Conservation (phyloP, 2,888 invertebrate genomes). For the Frankliniella fusca region DNA sequence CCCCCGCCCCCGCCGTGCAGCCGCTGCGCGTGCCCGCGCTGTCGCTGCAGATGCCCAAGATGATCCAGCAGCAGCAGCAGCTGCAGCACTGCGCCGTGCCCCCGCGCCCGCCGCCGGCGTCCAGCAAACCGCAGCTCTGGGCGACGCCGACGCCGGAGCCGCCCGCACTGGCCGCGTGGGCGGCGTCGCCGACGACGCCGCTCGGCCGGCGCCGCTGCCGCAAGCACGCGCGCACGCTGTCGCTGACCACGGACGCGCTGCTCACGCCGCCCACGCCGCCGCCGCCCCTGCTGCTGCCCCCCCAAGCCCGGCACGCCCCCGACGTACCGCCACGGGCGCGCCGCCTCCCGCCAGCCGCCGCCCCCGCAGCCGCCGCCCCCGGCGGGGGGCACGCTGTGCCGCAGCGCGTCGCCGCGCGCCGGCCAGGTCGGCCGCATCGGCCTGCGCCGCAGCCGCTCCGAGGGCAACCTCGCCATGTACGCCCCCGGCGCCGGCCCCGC, state of each 20-base stretch:
- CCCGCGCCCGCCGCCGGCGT: not conserved
- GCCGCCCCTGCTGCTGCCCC: constrained; percentile 14
- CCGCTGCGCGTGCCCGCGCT: constrained; percentile 11
- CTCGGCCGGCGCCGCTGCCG: constrained; percentile 54
- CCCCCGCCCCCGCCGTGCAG: not conserved
- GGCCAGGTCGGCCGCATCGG: constrained; percentile 6
- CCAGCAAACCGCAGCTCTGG: not conserved
- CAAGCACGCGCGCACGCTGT: constrained; percentile 14
- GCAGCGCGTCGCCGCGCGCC: constrained; percentile 3
- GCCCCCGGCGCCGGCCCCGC: constrained; percentile 45
- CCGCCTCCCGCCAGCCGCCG: not conserved
- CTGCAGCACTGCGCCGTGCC: not conserved
- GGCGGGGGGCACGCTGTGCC: not conserved
- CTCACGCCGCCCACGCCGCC: constrained; percentile 14
- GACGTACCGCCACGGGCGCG: not conserved
- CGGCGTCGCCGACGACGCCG: constrained; percentile 43
- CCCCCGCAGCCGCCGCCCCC: not conserved
- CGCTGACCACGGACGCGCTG: not conserved
- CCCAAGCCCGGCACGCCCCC: constrained; percentile 18
- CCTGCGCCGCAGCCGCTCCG: constrained; percentile 51
- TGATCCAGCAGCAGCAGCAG: not conserved
- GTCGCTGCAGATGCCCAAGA: constrained; percentile 12
- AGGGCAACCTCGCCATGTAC: constrained; percentile 57
- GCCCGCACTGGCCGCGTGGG: constrained; percentile 42
- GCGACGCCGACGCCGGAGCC: constrained; percentile 37